A percentile compares a stretch with the other conserved stretches of the same genome.
phyloP scores from a whole-genome alignment of 2,797 vertebrate species.

The Picus viridis region DNA sequence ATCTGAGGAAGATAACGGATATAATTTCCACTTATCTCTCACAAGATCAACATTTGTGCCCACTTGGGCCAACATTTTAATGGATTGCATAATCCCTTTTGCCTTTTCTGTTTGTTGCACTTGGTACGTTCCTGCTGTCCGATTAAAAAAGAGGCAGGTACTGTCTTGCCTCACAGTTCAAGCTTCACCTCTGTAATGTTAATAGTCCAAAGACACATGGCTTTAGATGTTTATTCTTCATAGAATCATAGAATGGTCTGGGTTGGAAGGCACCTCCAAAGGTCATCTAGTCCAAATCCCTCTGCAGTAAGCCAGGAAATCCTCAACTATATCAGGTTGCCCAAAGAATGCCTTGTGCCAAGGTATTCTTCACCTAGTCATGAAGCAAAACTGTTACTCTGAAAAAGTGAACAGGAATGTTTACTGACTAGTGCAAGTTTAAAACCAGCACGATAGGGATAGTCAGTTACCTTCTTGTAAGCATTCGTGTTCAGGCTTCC shows the following conservation, averaged over 20 bases:
- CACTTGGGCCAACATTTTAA: background rate
- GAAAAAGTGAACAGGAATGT: background rate
- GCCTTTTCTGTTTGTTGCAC: background rate
- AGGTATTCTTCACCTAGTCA: background rate
- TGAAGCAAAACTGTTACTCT: background rate
- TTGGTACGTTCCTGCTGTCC: background rate
- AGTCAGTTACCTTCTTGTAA: background rate
- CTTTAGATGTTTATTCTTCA: background rate
- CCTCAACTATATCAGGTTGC: too few relatives aligned
- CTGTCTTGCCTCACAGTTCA: background rate
- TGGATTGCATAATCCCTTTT: background rate
- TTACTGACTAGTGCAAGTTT: background rate
- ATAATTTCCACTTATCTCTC: background rate
- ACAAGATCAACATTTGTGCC: background rate
- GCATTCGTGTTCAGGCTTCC: background rate
- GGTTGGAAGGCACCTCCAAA: too few relatives aligned
- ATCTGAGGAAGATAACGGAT: background rate
- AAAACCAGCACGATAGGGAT: background rate
- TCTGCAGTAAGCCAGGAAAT: too few relatives aligned
- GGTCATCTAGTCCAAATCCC: too few relatives aligned
- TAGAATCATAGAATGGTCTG: too few relatives aligned
- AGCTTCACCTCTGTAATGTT: background rate
- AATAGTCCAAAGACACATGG: background rate
- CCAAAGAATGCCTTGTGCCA: background rate
- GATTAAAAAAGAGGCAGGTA: background rate